Base-by-base conservation (phyloP, 2,797 vertebrate species). In the Heliangelus exortis region DNA sequence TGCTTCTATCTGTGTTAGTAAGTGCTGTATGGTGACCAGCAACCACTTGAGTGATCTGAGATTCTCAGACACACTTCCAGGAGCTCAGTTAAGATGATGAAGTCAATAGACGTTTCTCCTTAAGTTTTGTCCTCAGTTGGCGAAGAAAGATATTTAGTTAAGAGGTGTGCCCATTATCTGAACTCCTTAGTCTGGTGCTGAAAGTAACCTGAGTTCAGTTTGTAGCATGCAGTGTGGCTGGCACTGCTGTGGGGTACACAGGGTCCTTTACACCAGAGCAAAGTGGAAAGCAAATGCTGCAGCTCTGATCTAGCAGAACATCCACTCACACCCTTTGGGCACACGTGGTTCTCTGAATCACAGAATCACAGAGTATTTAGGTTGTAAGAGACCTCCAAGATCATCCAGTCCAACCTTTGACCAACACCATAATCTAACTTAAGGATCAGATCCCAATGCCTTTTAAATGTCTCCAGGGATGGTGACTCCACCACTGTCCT, bases 211-310 rank as follows among this genome's bases (percentile, higher is more conserved):
- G 28, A 78, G 10, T 15, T 74, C 84, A 10, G 53, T 82, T 50
- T 79, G 61, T 23, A n/a, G 12, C 36, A 5, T 0, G 0, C 20
- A 20, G 20, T 5, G 1, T 48, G 14, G 5, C 53, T 48, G 48
- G n/a, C 57, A 11, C 7, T 19, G 10, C 43, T 39, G 15, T 43
- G 59, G 58, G 36, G 6, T 33, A 11, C 1, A 5, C 54, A 53
- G n/a, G 3, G 22, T 57, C 33, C 41, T 82, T 67, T 43, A 36
- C 28, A 33, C 7, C 7, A 48, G 20, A 77, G 3, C 31, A 18
- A 45, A 57, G 36, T 16, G 13, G 45, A 75, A 63, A 10, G 10
- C 22, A 63, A 89, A 59, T 33, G 7, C 51, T 78, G 31, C 21
- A 67, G 8, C n/a, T 87, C 58, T 63, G 51, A 25, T 66, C 62